phyloP scores from a whole-genome alignment of 64 coral and sea anemone genomes.

The Catalaphyllia jardinei region DNA sequence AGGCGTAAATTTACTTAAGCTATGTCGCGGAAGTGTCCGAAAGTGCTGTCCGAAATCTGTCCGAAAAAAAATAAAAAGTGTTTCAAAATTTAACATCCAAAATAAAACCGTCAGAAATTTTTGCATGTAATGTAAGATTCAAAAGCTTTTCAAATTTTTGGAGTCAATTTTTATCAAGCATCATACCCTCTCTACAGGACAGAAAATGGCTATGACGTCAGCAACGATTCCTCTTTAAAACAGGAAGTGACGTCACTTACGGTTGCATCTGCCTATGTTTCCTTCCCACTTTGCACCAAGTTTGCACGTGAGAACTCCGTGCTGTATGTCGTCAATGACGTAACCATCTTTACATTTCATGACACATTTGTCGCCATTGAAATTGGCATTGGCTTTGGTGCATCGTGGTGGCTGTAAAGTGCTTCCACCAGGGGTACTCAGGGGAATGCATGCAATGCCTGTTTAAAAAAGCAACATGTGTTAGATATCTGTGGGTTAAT shows the following conservation, averaged over 20 bases:
- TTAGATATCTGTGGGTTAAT: neutral
- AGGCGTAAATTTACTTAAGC: too few species aligned
- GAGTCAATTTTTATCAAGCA: too few species aligned
- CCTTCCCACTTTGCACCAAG: constrained; percentile 17
- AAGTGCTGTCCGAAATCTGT: too few species aligned
- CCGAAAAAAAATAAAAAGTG: too few species aligned
- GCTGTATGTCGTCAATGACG: neutral
- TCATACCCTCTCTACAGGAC: too few species aligned
- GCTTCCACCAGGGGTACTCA: neutral
- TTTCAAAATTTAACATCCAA: too few species aligned
- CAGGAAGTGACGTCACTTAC: constrained; percentile 16
- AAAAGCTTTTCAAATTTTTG: too few species aligned
- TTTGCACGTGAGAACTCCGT: constrained; percentile 11
- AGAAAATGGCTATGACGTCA: too few species aligned
- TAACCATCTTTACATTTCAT: constrained; percentile 55
- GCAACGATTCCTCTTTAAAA: too few species aligned
- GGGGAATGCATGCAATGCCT: constrained; percentile 41
- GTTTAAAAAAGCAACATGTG: neutral
- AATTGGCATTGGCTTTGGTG: constrained; percentile 34
- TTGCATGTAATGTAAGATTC: too few species aligned
- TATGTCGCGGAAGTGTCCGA: too few species aligned
- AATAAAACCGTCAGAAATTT: too few species aligned
- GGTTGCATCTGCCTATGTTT: constrained; percentile 1
- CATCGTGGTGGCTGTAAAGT: constrained; percentile 57
- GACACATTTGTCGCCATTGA: constrained; percentile 48